Conservation (phyloP, 2,888 invertebrate genomes). For the Gymnoscelis rufifasciata region DNA sequence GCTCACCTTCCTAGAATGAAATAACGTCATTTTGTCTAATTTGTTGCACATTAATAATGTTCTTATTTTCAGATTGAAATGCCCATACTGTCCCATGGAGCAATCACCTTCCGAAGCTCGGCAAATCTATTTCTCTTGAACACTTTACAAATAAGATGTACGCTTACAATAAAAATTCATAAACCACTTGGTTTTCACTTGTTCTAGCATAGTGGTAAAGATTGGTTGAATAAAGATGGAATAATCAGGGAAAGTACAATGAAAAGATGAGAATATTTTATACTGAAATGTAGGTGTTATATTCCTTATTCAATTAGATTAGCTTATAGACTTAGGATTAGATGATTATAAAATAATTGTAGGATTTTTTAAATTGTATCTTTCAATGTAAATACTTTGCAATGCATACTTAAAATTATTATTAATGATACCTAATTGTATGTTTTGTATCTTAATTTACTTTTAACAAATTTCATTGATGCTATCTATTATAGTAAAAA, state of each 20-base stretch:
- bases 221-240: constrained; percentile 3
- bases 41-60: too few species aligned
- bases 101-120: constrained; percentile 95
- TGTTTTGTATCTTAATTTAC: too few species aligned
- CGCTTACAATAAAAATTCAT: too few species aligned
- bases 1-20: too few species aligned
- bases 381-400: not conserved
- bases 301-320: constrained; percentile 5
- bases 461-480: too few species aligned
- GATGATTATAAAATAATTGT: not conserved
- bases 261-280: constrained; percentile 9
- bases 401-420: not conserved
- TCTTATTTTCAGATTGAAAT: constrained; percentile 88
- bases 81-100: constrained; percentile 99
- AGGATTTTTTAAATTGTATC: not conserved
- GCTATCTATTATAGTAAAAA: too few species aligned
- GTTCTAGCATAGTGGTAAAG: constrained; percentile 7
- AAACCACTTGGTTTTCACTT: constrained; percentile 1
- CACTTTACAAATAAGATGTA: constrained; percentile 2
- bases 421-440: too few species aligned
- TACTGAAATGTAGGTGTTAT: constrained; percentile 6
- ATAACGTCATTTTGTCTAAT: too few species aligned
- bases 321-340: not conserved
- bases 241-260: constrained; percentile 15
- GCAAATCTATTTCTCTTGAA: constrained; percentile 92